Conservation (phyloP, 2,113 vertebrate genomes). For the Pimephales promelas region DNA sequence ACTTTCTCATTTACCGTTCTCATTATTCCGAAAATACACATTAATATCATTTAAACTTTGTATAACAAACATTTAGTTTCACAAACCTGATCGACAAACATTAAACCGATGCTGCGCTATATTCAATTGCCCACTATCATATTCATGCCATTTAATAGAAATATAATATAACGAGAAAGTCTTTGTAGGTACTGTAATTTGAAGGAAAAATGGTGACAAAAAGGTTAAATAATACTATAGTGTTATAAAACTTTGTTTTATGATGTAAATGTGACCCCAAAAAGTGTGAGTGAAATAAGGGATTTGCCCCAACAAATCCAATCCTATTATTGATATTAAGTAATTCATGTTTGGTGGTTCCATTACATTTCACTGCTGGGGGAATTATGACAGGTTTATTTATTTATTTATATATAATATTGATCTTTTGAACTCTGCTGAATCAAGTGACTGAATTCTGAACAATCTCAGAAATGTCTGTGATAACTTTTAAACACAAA, state of each 20-base stretch:
- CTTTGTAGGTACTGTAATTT: not conserved
- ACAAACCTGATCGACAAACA: too few species aligned
- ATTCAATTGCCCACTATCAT: too few species aligned
- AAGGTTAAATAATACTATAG: constrained; percentile 24
- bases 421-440: not conserved
- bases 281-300: not conserved
- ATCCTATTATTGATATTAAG: constrained; percentile 19
- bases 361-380: not conserved
- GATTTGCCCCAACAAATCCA: not conserved
- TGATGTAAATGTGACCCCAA: not conserved
- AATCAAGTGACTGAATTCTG: not conserved
- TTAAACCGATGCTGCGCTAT: too few species aligned
- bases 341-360: not conserved
- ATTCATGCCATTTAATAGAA: too few species aligned
- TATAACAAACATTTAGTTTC: too few species aligned
- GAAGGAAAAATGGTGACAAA: not conserved
- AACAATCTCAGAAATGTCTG: not conserved
- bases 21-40: too few species aligned
- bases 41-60: too few species aligned
- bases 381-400: not conserved
- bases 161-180: not conserved
- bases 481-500: not conserved
- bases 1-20: too few species aligned
- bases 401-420: too few species aligned
- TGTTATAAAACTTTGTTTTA: constrained; percentile 14